Evolutionary conservation across 2,888 invertebrate genomes (phyloP), one percentile per base, ranked within the genome.

Genomic region (Gerosis bhagava): DNA sequence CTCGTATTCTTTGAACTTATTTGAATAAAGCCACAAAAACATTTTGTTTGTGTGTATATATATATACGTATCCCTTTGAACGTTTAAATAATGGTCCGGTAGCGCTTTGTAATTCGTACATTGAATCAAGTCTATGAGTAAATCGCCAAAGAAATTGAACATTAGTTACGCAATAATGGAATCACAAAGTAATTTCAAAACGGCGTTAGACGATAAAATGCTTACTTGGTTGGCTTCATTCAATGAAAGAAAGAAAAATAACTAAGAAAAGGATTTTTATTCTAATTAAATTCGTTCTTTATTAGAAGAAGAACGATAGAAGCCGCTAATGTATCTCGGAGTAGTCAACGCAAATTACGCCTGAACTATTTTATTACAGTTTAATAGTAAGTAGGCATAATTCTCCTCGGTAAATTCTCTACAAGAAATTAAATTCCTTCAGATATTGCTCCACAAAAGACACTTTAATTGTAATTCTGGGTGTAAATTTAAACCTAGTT

Each of bases 121-220:
- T 7, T 37, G 36, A 36, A 44, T 36, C 37, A 45, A 45, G 28
- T 45, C 37, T 37, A 45, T 37, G 37, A 37, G 45, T 24, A 52
- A 50, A 50, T 55, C 58, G 56, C 50, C 56, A 60, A 63, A 58
- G 54, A 51, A 45, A 36, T 47, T 39, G 29, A 52, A 37, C 31
- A 31, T 45, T 45, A 45, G 24, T 37, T 32, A 17, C 37, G 31
- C 45, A 45, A 45, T 45, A 37, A 37, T 32, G 25, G 31, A 45
- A 29, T 13, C 24, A 11, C 17, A 19, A 31, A 13, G 37, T 37
- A 37, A 45, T 44, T 44, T 35, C 36, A 36, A 44, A 44, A 36
- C 13, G 36, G 24, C 37, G 45, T 45, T 37, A 17, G 77, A 73
- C 77, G 77, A 70, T 68, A 65, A 59, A 46, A 24, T 47, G 34